Base-by-base conservation (phyloP, 2,888 invertebrate species). In the Matsumyia berberina region DNA sequence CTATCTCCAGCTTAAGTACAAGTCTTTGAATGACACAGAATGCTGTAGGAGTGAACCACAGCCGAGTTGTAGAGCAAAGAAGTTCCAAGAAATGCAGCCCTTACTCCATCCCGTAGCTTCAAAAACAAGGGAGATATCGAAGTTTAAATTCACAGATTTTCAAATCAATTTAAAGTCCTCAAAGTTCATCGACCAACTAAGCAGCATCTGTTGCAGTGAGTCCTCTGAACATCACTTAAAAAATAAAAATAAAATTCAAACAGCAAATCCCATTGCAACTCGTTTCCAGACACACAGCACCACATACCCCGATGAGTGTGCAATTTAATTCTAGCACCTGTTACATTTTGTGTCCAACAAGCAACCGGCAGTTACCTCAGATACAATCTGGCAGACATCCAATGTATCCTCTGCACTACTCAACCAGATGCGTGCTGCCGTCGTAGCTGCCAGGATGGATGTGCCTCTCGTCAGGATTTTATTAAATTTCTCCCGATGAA, bases 251-350 rank as follows among this genome's bases (percentile, higher is more conserved):
- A 6, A 37, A 42, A 53, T 9, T 66, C 57, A 55, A 74, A 46
- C 49, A 57, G 46, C 74, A 66, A 66, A 66, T 66, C 12, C 12
- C n/a, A 31, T 31, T 44, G n/a, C 29, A 46, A 44, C 55, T 57
- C 17, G 12, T 35, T 35, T 53, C 53, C 19, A 17, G 42, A 46
- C 24, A 3, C 12, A 9, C 29, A 15, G 15, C 11, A 42, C 9
- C 42, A 44, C 57, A 17, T n/a, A n/a, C n/a, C 37, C 33, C 8
- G 1, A 33, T 42, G 37, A 66, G 46, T 46, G 24, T 76, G 57
- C 46, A 74, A 74, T 46, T 37, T 49, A 57, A 57, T 49, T 67
- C 39, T 31, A 76, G 46, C 74, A 76, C 76, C 57, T 67, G 58
- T 51, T 76, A 58, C 19, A 46, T 46, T 31, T 33, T 19, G 35